These are phyloP conservation scores for Eupithecia exiguata DNA, from an alignment of 2,888 invertebrate genomes.

Conservation along the genomic window DNA sequence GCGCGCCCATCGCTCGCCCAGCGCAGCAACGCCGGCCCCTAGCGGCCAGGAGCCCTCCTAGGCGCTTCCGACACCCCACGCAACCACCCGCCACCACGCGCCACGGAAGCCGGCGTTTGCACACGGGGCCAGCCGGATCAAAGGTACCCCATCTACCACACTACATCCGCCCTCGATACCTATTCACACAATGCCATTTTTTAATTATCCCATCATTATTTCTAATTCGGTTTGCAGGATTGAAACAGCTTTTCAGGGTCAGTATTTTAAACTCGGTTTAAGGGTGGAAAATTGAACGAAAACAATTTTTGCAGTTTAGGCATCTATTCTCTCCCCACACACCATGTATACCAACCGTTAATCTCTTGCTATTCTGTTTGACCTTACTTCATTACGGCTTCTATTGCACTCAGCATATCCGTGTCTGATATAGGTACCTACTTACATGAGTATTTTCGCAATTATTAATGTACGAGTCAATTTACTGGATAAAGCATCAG, in stretches of 20 bases:
- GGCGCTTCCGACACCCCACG: slow-evolving; percentile 71
- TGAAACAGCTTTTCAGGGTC: neutral
- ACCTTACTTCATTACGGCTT: slow-evolving; percentile 73
- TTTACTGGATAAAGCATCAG: neutral
- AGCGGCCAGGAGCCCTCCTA: slow-evolving; percentile 79
- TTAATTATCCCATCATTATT: slow-evolving; percentile 48
- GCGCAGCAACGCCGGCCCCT: slow-evolving; percentile 81
- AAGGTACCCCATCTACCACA: slow-evolving; percentile 67
- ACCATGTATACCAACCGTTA: slow-evolving; percentile 54
- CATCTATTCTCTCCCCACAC: slow-evolving; percentile 45
- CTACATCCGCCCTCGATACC: slow-evolving; percentile 63
- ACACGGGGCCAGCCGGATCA: slow-evolving; percentile 73
- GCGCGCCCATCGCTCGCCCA: slow-evolving; percentile 74
- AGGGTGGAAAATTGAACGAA: neutral
- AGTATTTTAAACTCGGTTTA: neutral
- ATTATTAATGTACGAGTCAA: neutral
- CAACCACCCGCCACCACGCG: slow-evolving; percentile 64
- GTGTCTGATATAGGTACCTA: slow-evolving; percentile 20
- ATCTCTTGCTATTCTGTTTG: slow-evolving; percentile 63
- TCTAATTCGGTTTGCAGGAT: neutral
- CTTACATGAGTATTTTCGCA: neutral
- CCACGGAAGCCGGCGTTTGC: slow-evolving; percentile 76
- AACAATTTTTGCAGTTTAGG: slow-evolving; percentile 45
- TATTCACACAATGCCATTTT: slow-evolving; percentile 59
- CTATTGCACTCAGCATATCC: slow-evolving; percentile 45